A percentile compares a stretch with the other conserved stretches of the same genome.
Conservation (phyloP, 1,140 invertebrate species). For the Venturia canescens region DNA sequence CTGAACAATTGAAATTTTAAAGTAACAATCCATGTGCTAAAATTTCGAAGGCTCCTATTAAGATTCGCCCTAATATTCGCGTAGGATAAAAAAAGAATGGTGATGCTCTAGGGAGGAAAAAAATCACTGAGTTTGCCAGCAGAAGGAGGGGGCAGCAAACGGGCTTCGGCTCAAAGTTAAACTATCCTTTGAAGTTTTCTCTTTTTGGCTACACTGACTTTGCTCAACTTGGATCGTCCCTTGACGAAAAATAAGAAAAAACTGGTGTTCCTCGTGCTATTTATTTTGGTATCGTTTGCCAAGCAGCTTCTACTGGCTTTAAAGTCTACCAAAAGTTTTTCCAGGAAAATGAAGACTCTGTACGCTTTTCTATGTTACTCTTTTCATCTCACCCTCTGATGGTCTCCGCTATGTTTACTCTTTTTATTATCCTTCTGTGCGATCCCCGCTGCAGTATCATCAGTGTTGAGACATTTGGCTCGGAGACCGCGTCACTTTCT, state of each 20-base stretch:
- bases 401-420: not conserved
- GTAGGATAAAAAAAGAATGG: not conserved
- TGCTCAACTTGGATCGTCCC: constrained; percentile 10
- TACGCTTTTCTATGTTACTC: not conserved
- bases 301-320: not conserved
- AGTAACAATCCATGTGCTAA: too few relatives aligned
- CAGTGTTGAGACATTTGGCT: not conserved
- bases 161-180: constrained; percentile 5
- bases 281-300: constrained; percentile 33
- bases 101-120: not conserved
- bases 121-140: not conserved
- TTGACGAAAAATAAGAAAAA: not conserved
- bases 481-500: constrained; percentile 43
- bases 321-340: constrained; percentile 21
- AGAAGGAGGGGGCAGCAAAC: not conserved
- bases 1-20: too few relatives aligned
- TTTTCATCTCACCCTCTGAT: not conserved
- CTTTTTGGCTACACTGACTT: constrained; percentile 14
- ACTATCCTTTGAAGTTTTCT: constrained; percentile 14
- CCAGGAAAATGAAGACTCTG: constrained; percentile 27
- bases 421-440: constrained; percentile 25
- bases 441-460: not conserved
- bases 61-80: too few relatives aligned
- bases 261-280: not conserved
- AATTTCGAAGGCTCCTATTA: too few relatives aligned